phyloP scores from a whole-genome alignment of 1,140 invertebrate genomes.

The Halictus rubicundus region DNA sequence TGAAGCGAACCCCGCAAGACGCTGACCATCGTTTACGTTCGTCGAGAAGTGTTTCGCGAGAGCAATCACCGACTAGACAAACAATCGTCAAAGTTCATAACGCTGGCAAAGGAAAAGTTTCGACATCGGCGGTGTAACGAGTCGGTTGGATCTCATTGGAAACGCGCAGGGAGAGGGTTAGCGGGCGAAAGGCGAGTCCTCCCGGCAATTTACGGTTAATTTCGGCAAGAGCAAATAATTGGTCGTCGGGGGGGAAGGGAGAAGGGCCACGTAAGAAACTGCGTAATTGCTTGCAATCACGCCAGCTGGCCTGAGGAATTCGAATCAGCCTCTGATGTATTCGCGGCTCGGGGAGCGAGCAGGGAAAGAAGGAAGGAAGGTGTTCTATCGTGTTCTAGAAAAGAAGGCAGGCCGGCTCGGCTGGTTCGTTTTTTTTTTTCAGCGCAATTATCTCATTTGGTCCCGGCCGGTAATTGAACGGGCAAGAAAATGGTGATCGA shows the following conservation, averaged over 20 bases:
- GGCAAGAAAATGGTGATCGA: constrained; percentile 39
- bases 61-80: background rate
- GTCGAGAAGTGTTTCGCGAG: background rate
- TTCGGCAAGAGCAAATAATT: constrained; percentile 76
- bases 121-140: constrained; percentile 10
- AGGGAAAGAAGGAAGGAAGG: no score
- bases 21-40: background rate
- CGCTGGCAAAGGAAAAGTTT: background rate
- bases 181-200: constrained; percentile 27
- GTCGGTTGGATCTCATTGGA: background rate
- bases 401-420: background rate
- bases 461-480: constrained; percentile 45
- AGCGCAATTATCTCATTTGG: constrained; percentile 61
- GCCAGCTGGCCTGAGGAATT: constrained; percentile 59
- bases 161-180: constrained; percentile 4
- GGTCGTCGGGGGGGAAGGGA: constrained; percentile 50
- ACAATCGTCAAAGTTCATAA: background rate
- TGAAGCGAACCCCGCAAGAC: no score
- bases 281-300: constrained; percentile 69
- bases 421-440: background rate
- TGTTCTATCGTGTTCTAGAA: no score
- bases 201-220: constrained; percentile 73
- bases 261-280: constrained; percentile 57
- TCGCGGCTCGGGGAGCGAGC: background rate
- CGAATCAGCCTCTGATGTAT: constrained; percentile 53